Evolutionary conservation across 2,797 vertebrate genomes (phyloP).

Genomic region (Sebastes nivosus): DNA sequence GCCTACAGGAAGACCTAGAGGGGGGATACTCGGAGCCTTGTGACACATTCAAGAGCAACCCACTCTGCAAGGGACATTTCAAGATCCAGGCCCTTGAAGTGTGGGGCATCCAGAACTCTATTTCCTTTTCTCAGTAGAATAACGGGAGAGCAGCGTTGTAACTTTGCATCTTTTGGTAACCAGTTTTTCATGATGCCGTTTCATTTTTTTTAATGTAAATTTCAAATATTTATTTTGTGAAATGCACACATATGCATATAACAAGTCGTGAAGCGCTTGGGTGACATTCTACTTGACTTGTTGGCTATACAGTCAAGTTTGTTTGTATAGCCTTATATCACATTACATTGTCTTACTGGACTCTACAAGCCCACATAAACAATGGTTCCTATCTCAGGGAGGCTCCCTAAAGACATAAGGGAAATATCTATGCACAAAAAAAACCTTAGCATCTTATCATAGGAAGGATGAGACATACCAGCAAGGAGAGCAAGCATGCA

Average conservation of each 20-base stretch:
- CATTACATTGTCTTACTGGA: background rate
- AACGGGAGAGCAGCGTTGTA: background rate
- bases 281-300: background rate
- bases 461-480: background rate
- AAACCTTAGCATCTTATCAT: background rate
- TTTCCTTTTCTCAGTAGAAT: slow-evolving; percentile 58
- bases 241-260: slow-evolving; percentile 13
- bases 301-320: background rate
- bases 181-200: background rate
- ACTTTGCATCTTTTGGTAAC: background rate
- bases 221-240: slow-evolving; percentile 20
- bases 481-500: background rate
- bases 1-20: slow-evolving; percentile 78
- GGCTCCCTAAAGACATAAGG: background rate
- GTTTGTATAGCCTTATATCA: background rate
- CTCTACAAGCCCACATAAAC: background rate
- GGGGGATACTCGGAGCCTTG: slow-evolving; percentile 82
- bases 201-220: background rate
- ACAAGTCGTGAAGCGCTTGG: background rate
- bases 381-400: background rate
- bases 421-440: background rate
- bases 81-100: slow-evolving; percentile 87
- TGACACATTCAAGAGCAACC: slow-evolving; percentile 87
- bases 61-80: slow-evolving; percentile 86
- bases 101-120: slow-evolving; percentile 87